Conservation (phyloP, 1,140 invertebrate species). For the Trinorchestia longiramus region DNA sequence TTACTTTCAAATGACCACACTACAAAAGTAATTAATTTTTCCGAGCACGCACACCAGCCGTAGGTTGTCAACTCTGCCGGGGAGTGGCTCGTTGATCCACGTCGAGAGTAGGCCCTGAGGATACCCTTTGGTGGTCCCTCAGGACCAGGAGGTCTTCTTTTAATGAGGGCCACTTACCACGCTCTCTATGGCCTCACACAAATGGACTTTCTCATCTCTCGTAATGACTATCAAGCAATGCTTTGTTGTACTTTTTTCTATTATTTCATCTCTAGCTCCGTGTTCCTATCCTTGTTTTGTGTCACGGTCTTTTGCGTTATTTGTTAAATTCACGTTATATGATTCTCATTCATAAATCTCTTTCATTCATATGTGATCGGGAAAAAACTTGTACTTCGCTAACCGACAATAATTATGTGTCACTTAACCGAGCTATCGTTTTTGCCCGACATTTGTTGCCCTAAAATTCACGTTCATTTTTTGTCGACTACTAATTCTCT, state of each 20-base stretch:
- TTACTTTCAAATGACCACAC: background rate
- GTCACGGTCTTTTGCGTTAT: background rate
- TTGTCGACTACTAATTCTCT: background rate
- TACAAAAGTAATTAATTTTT: background rate
- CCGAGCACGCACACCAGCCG: background rate
- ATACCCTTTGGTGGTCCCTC: background rate
- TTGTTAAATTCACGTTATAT: background rate
- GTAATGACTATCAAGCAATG: background rate
- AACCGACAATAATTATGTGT: too few relatives aligned
- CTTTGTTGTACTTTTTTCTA: background rate
- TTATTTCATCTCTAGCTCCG: background rate
- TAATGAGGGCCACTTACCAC: background rate
- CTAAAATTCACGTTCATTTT: background rate
- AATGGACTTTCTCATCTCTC: background rate
- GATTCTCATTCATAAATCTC: background rate
- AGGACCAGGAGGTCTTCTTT: background rate
- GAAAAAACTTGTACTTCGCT: too few relatives aligned
- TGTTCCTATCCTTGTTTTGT: background rate
- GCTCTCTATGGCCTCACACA: constrained; percentile 34
- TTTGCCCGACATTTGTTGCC: too few relatives aligned
- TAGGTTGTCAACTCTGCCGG: background rate
- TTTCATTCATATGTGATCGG: background rate
- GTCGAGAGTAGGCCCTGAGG: background rate
- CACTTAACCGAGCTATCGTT: too few relatives aligned
- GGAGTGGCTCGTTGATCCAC: background rate